Evolutionary conservation across 2,113 vertebrate species (phyloP).

Genomic region (Hippopotamus amphibius): DNA sequence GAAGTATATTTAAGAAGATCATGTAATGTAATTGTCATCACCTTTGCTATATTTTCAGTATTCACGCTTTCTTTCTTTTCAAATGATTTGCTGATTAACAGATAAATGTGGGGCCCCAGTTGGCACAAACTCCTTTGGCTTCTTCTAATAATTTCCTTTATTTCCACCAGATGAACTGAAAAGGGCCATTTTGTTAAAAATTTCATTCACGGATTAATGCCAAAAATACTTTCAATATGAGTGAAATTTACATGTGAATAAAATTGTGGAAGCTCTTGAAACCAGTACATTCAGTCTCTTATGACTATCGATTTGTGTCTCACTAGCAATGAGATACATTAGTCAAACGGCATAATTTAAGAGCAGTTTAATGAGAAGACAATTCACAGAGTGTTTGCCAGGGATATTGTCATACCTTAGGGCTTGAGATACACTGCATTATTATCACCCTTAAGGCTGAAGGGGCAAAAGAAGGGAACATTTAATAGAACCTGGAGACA

Average conservation of each 20-base stretch:
- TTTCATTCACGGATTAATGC: constrained; percentile 2
- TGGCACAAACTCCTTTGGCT: neutral
- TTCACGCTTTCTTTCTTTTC: neutral
- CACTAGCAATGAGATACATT: neutral
- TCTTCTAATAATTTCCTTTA: constrained; percentile 26
- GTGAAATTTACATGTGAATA: constrained; percentile 61
- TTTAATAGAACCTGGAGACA: neutral
- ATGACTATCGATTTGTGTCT: neutral
- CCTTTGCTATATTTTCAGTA: constrained; percentile 41
- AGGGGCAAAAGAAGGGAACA: neutral
- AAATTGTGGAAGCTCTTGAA: constrained; percentile 59
- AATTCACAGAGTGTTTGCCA: neutral
- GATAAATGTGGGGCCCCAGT: neutral
- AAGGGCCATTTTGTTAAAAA: neutral
- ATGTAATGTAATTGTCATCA: constrained; percentile 71
- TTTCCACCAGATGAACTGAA: neutral
- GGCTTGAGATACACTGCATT: neutral
- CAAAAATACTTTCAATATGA: neutral
- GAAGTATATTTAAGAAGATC: constrained; percentile 75
- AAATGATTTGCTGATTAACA: constrained; percentile 15
- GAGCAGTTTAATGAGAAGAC: neutral
- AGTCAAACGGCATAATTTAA: neutral
- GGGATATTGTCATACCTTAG: neutral
- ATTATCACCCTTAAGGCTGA: neutral
- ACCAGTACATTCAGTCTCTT: constrained; percentile 36